Base-by-base conservation (phyloP, 2,797 vertebrate species). In the Loriculus beryllinus region DNA sequence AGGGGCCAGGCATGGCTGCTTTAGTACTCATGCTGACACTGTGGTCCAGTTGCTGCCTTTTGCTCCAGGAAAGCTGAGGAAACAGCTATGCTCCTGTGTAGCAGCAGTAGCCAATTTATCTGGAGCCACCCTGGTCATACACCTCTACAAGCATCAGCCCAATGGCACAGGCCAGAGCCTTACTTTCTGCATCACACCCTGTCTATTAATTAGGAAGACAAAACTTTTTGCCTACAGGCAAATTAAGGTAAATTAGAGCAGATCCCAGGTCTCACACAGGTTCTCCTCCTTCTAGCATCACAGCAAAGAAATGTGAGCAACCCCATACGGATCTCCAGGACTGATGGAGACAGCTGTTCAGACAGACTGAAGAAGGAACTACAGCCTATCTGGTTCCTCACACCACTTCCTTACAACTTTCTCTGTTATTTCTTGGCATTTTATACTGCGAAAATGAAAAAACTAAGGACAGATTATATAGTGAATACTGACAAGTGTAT, bases 51-150 rank as follows among this genome's bases (percentile, higher is more conserved):
- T 35, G 62, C 18, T 92, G 40, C 62, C 10, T 1, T 16, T 68
- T 3, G 4, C 35, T 31, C 22, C 68, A 89, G 43, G 29, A 17
- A 5, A 69, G 54, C 54, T 47, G 39, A 63, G 25, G 3, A 40
- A 59, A 35, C 4, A 56, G n/a, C 21, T 19, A 2, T 0, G 9
- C 16, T 70, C 22, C 35, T 0, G 0, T 4, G 5, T 1, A 39
- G 64, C 19, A 54, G 59, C 39, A 63, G 31, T 9, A 31, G 20
- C 47, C 60, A 64, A 47, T 47, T 29, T 56, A 65, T 31, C 17
- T 11, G 8, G 51, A 85, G 49, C 48, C 8, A 1, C 14, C 28
- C n/a, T 60, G 25, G 15, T 12, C 37, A 10, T 14, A n/a, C 15
- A n/a, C 15, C 16, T 67, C 35, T 12, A 15, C 31, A 43, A 26